phyloP scores from a whole-genome alignment of 2,113 vertebrate species.

The Rhinichthys klamathensis region DNA sequence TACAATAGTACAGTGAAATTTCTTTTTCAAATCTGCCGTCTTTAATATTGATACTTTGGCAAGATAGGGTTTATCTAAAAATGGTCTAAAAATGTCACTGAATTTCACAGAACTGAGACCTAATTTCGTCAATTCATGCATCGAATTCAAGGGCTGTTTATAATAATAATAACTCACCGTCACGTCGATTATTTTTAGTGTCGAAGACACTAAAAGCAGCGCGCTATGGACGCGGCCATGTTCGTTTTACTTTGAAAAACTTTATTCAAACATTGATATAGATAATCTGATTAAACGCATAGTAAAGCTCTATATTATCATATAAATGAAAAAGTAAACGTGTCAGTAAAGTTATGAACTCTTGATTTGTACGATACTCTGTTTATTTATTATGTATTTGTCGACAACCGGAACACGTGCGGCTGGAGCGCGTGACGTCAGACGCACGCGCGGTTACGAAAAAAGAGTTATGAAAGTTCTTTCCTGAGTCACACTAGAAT shows the following conservation, averaged over 20 bases:
- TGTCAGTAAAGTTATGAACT: background rate
- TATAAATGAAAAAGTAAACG: background rate
- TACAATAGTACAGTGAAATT: background rate
- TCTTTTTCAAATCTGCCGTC: background rate
- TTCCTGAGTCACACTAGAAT: background rate
- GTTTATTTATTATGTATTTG: background rate
- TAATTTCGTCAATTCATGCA: background rate
- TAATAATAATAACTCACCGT: constrained; percentile 18
- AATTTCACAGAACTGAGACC: background rate
- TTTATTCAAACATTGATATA: background rate
- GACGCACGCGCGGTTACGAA: background rate
- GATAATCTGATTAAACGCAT: background rate
- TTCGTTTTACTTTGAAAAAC: constrained; percentile 37
- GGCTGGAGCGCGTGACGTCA: constrained; percentile 9
- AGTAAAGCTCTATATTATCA: background rate
- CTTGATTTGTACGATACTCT: background rate
- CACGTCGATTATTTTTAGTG: constrained; percentile 8
- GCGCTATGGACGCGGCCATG: constrained; percentile 42
- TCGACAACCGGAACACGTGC: background rate
- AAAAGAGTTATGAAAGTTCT: constrained; percentile 53
- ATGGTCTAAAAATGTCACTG: background rate
- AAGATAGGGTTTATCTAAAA: background rate
- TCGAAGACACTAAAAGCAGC: background rate
- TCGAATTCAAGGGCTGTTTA: background rate
- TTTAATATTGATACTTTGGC: background rate